These are phyloP conservation scores for Brachypteracias leptosomus DNA, from an alignment of 2,113 vertebrate species.

Conservation along the genomic window DNA sequence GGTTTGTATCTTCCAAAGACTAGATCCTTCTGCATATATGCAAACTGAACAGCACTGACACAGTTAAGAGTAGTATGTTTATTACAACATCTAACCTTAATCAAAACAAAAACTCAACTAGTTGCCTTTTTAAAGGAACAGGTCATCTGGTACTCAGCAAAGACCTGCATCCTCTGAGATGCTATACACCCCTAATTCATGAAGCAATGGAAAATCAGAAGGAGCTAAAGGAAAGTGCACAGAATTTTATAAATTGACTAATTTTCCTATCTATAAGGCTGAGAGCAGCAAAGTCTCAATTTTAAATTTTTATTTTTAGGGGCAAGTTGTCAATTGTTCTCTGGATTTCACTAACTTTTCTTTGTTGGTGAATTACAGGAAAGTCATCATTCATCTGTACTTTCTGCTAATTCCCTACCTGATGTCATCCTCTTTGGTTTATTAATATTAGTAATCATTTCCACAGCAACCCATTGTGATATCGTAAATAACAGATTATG, in stretches of 20 bases:
- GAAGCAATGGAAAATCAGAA: not conserved
- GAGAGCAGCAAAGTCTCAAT: not conserved
- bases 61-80: not conserved
- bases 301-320: not conserved
- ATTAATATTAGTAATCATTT: conserved; percentile 59
- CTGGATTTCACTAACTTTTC: not conserved
- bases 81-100: not conserved
- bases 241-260: not conserved
- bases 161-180: not conserved
- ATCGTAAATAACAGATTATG: conserved; percentile 50
- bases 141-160: not conserved
- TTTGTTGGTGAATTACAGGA: not conserved
- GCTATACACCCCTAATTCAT: not conserved
- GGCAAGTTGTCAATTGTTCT: not conserved
- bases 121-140: not conserved
- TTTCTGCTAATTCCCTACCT: conserved; percentile 50
- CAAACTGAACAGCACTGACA: not conserved
- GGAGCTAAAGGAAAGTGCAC: not conserved
- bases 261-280: not conserved
- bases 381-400: conserved; percentile 13
- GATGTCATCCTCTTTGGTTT: conserved; percentile 43
- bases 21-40: not conserved
- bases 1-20: not conserved
- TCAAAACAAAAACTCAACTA: not conserved
- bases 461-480: conserved; percentile 53